Evolutionary conservation across 2,888 invertebrate genomes (phyloP).

Genomic region (Diabrotica balteata): DNA sequence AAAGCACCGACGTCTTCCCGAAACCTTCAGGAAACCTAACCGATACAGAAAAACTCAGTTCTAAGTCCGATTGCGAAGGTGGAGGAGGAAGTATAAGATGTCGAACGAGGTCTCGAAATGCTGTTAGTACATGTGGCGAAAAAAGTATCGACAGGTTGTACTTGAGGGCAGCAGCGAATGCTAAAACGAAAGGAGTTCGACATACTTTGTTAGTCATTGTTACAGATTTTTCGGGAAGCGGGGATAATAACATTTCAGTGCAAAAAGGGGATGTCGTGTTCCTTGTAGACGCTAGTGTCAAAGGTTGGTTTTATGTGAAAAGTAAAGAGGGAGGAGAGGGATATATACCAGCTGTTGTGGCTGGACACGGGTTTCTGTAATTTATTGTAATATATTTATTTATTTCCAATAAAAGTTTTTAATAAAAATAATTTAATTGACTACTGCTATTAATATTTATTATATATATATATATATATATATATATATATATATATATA

Average conservation of each 20-base stretch:
- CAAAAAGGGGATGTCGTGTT: conserved; percentile 79
- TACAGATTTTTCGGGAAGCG: conserved; percentile 69
- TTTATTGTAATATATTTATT: conserved; percentile 44
- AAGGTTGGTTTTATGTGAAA: conserved; percentile 80
- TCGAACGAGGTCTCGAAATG: conserved; percentile 50
- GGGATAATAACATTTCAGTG: conserved; percentile 70
- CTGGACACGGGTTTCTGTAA: conserved; percentile 80
- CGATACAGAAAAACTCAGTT: conserved; percentile 73
- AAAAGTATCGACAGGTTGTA: conserved; percentile 76
- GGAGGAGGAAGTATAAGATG: conserved; percentile 60
- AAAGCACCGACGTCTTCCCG: conserved; percentile 81
- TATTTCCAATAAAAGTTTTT: conserved; percentile 31
- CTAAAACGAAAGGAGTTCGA: conserved; percentile 58
- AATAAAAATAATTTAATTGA: no score
- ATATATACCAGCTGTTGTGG: conserved; percentile 79
- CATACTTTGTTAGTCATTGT: conserved; percentile 77
- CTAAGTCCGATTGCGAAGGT: conserved; percentile 73
- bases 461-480: no score
- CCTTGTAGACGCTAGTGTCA: conserved; percentile 65
- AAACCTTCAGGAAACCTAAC: conserved; percentile 83
- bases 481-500: no score
- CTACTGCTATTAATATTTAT: no score
- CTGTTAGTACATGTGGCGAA: conserved; percentile 67
- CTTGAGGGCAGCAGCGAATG: conserved; percentile 67
- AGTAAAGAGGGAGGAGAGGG: conserved; percentile 75